Evolutionary conservation across 2,888 invertebrate genomes (phyloP).

Genomic region (Hymenopus coronatus): DNA sequence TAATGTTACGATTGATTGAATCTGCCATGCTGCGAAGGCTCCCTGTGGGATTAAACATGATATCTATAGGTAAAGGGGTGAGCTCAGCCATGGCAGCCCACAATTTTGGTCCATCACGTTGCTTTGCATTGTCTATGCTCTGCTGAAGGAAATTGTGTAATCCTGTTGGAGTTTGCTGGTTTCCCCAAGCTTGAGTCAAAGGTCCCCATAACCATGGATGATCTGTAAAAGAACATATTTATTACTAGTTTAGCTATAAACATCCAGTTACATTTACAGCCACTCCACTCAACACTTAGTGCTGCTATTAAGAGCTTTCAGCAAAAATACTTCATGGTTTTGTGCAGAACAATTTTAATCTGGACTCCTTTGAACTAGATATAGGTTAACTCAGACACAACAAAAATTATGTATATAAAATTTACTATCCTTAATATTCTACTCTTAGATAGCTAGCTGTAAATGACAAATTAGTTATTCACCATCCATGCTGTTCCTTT

Average conservation of each 20-base stretch:
- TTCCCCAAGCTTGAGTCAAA: constrained; percentile 64
- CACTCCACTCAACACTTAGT: too few species aligned
- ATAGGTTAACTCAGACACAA: too few species aligned
- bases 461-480: too few species aligned
- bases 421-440: too few species aligned
- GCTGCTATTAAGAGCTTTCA: background rate
- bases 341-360: background rate
- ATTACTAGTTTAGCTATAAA: too few species aligned
- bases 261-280: too few species aligned
- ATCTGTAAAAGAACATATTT: constrained; percentile 44
- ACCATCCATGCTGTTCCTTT: too few species aligned
- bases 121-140: constrained; percentile 22
- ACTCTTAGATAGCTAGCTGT: too few species aligned
- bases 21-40: constrained; percentile 51
- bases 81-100: constrained; percentile 55
- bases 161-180: constrained; percentile 48
- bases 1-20: constrained; percentile 47
- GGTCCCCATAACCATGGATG: constrained; percentile 62
- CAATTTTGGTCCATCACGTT: constrained; percentile 26
- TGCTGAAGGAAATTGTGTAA: constrained; percentile 40
- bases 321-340: background rate
- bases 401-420: too few species aligned
- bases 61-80: constrained; percentile 48
- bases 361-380: too few species aligned
- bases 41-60: constrained; percentile 44